Evolutionary conservation across 2,888 invertebrate genomes (phyloP), one percentile per base, ranked within the genome.

Genomic region (Cremastobaeus sp.): DNA sequence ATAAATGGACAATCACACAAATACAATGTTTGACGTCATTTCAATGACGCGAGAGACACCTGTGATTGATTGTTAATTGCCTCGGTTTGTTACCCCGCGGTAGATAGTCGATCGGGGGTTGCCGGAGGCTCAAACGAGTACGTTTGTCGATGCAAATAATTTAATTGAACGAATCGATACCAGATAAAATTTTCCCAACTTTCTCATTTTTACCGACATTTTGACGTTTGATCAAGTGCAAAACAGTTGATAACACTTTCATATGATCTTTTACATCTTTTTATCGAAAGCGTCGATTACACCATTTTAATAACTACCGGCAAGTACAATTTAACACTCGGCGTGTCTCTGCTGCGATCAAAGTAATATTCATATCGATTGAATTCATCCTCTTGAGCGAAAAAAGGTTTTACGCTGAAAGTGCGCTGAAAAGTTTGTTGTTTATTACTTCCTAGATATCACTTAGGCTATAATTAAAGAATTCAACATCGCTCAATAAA

Each of bases 1-100:
- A 87, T 87, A 87, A 87, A 86, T 86, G 87, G 87, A 86, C 87
- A 86, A 87, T 87, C 86, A 87, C 86, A 85, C 85, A 85, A 86
- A 86, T 85, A 85, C 87, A 86, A 86, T 85, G 86, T 86, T 87
- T 86, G 86, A 87, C 85, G 85, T 86, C 85, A 86, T 86, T 86
- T 87, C 86, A 87, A 86, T 87, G 87, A 86, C 84, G 86, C 85
- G 84, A 85, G 86, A 84, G 85, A 84, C 84, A 83, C 84, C 84
- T 83, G 85, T 86, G 87, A 87, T 87, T 87, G 87, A 87, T 86
- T 86, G 87, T 86, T 87, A 87, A 87, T 87, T 87, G 87, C 83
- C 85, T 85, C 85, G 86, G 86, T 86, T 86, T 86, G 87, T 87
- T 87, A 87, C 85, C 83, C 84, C 79, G 80, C 78, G 74, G 79